Base-by-base conservation (phyloP, 2,113 vertebrate species). In the Cyrtonyx montezumae region DNA sequence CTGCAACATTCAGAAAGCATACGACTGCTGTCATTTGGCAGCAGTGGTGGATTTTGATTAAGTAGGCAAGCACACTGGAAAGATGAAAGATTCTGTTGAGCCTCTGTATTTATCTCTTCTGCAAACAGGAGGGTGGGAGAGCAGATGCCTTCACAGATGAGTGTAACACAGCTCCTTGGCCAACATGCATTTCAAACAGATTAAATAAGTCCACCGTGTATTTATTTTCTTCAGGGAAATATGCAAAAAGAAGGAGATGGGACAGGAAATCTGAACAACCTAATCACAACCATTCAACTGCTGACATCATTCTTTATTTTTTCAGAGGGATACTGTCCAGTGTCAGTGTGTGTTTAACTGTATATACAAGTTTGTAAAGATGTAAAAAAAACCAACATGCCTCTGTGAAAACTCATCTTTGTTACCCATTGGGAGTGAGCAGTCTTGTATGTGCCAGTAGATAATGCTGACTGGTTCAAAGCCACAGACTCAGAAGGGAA, bases 1-100 rank as follows among this genome's bases (percentile, higher is more conserved):
- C 68, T 61, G 9, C 43, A 42, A 62, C 22, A 6, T 71, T 88
- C 51, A 46, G 37, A 69, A 75, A 56, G 34, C 32, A 0, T 18
- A 45, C 45, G 10, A 30, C 26, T 93, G 88, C 90, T 75, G 82
- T 30, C 79, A 78, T 73, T 13, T 95, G 95, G 93, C 92, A 90
- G 85, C 53, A 59, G 30, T 45, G n/a, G 34, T 48, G 65, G 76
- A 26, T 84, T 93, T 71, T 78, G 78, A 84, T 80, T 68, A 88
- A 93, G 63, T 37, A 93, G 69, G 68, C 73, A 74, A 93, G 84
- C 66, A 4, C 28, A 3, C 3, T 69, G 62, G 37, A 49, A 49
- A 91, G 90, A 34, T 0, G 9, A 83, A 76, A 26, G 92, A 87
- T 69, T 84, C 17, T 69, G 49, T 40, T 9, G 36, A n/a, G 10